Percentiles rank a stretch among this genome's conserved stretches.
Conservation (phyloP, 2,113 vertebrate genomes). For the Ophiodon elongatus region DNA sequence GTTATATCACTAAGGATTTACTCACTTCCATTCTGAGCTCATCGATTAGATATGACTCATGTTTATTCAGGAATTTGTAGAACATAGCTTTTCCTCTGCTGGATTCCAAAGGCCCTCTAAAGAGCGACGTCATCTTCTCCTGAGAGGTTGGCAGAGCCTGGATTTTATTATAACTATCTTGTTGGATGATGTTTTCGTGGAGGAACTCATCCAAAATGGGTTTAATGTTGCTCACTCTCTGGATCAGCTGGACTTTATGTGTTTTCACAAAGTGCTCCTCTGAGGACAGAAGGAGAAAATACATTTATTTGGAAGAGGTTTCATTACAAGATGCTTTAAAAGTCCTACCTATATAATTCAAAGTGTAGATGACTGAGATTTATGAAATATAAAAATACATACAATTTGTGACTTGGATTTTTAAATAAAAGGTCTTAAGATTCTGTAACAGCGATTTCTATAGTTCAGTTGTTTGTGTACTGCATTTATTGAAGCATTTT, state of each 20-base stretch:
- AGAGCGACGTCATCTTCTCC: not conserved
- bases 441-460: not conserved
- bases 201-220: not conserved
- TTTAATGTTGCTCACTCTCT: not conserved
- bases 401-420: not conserved
- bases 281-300: not conserved
- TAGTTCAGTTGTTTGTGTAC: not conserved
- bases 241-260: not conserved
- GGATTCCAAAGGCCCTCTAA: not conserved
- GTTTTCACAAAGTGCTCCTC: not conserved
- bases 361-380: no score
- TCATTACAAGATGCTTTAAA: not conserved
- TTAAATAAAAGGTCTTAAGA: not conserved
- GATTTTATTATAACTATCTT: not conserved
- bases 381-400: not conserved
- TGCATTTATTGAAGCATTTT: not conserved
- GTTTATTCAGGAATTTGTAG: not conserved
- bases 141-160: not conserved
- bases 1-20: not conserved
- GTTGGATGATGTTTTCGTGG: not conserved
- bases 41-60: not conserved
- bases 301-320: not conserved
- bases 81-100: not conserved
- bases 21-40: not conserved
- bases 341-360: no score